Evolutionary conservation across 2,797 vertebrate species (phyloP).

Genomic region (Microcaecilia unicolor): DNA sequence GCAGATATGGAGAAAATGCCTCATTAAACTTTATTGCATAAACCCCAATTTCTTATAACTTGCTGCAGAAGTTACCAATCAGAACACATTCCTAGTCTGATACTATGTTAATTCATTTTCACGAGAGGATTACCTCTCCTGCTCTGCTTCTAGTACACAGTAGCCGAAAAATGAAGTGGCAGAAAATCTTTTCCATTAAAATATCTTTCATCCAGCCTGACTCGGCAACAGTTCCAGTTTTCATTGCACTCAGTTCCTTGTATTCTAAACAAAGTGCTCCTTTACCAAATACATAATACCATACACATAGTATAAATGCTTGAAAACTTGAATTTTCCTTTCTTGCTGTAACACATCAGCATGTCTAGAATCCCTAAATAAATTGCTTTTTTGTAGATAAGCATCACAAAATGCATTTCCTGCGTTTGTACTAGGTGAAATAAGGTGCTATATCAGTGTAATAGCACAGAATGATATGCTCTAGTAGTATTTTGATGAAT

Average conservation of each 20-base stretch:
- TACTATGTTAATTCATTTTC: too few species aligned
- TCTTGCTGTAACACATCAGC: conserved; percentile 29
- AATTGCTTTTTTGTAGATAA: conserved; percentile 47
- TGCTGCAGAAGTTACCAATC: too few species aligned
- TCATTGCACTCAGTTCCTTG: conserved; percentile 16
- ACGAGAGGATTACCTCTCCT: too few species aligned
- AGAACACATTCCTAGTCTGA: too few species aligned
- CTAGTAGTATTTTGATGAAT: conserved; percentile 82
- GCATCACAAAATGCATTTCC: conserved; percentile 48
- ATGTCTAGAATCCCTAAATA: conserved; percentile 29
- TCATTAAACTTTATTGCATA: too few species aligned
- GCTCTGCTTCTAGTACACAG: too few species aligned
- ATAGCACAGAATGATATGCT: conserved; percentile 66
- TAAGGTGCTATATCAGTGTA: conserved; percentile 65
- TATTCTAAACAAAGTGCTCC: conserved; percentile 16
- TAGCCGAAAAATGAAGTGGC: too few species aligned
- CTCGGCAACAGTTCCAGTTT: conserved; percentile 5
- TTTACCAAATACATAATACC: conserved; percentile 22
- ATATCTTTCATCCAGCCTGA: too few species aligned
- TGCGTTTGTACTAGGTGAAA: conserved; percentile 47
- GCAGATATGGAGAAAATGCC: too few species aligned
- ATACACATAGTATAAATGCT: conserved; percentile 6
- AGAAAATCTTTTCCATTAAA: too few species aligned
- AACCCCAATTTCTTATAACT: too few species aligned
- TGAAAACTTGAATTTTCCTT: conserved; percentile 29